A percentile compares a stretch with the other conserved stretches of the same genome.
These are phyloP conservation scores for Leguminivora glycinivorella DNA, from an alignment of 1,140 invertebrate genomes.

Conservation along the genomic window DNA sequence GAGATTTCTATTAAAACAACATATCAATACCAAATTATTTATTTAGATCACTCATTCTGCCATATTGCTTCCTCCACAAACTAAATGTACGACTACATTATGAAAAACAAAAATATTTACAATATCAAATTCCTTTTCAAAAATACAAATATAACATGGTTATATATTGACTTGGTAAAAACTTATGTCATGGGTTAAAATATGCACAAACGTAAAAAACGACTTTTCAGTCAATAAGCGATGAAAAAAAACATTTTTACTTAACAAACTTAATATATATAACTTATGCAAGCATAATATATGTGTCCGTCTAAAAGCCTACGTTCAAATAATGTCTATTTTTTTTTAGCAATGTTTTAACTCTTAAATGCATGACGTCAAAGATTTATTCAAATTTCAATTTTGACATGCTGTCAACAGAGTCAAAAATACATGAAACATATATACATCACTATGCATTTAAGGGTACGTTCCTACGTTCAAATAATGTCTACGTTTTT, in stretches of 20 bases:
- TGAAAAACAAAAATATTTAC: conserved; percentile 12
- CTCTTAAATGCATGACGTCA: no score
- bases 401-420: no score
- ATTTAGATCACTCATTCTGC: conserved; percentile 16
- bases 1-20: neutral
- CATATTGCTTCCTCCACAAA: conserved; percentile 13
- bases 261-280: conserved; percentile 1
- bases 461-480: no score
- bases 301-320: neutral
- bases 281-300: conserved; percentile 9
- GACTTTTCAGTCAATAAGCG: neutral
- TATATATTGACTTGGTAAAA: conserved; percentile 9
- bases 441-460: no score
- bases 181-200: conserved; percentile 4
- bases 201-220: conserved; percentile 10
- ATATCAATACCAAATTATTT: conserved; percentile 8
- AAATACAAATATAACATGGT: conserved; percentile 6
- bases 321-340: no score
- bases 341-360: no score
- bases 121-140: neutral
- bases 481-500: no score
- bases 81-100: neutral
- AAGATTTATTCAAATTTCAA: no score
- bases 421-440: no score
- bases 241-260: conserved; percentile 6